A percentile compares a stretch with the other conserved stretches of the same genome.
These are phyloP conservation scores for Tricholaema leucomelas DNA, from an alignment of 2,113 vertebrate species.

Conservation along the genomic window DNA sequence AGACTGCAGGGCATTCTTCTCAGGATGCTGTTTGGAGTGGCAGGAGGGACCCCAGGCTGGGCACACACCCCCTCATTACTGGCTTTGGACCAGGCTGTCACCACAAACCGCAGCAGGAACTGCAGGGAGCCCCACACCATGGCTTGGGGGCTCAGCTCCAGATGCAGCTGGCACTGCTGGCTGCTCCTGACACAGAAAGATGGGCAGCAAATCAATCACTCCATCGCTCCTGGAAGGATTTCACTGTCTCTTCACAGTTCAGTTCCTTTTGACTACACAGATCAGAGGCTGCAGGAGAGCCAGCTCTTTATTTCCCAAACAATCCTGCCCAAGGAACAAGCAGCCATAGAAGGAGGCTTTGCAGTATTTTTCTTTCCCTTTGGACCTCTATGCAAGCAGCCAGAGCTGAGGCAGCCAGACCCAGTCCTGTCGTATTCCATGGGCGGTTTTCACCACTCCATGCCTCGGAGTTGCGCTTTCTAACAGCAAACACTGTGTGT, in stretches of 20 bases:
- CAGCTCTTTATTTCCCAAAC: not conserved
- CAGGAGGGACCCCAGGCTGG: not conserved
- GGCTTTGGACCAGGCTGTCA: not conserved
- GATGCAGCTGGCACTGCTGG: not conserved
- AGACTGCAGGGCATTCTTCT: not conserved
- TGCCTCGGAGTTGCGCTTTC: not conserved
- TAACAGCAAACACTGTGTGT: accelerated
- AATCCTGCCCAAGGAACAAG: not conserved
- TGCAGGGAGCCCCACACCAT: accelerated
- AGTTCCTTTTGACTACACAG: not conserved
- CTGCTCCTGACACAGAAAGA: not conserved
- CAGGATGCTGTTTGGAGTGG: not conserved
- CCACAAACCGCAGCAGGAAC: not conserved
- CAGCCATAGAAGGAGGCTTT: not conserved
- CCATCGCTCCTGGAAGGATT: not conserved
- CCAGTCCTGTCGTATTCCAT: accelerated
- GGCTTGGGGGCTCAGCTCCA: not conserved
- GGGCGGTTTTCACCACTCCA: accelerated
- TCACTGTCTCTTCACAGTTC: not conserved
- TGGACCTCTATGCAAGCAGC: not conserved
- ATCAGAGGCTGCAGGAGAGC: not conserved
- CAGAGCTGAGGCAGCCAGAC: accelerated
- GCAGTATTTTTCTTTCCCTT: not conserved
- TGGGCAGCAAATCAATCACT: not conserved
- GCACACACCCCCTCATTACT: accelerated